phyloP scores from a whole-genome alignment of 2,888 invertebrate species.

The Zaprionus lineosus region DNA sequence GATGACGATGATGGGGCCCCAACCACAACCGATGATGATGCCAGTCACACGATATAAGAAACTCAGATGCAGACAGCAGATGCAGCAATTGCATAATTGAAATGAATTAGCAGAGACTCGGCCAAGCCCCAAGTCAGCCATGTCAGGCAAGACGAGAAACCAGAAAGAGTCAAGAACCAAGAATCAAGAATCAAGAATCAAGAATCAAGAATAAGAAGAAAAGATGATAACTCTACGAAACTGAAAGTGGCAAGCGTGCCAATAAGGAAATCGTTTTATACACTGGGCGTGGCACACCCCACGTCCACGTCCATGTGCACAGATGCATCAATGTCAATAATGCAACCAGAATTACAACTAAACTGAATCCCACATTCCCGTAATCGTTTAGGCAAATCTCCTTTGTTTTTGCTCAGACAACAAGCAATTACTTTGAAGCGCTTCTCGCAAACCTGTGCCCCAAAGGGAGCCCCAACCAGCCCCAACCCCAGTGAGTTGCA shows the following conservation, averaged over 20 bases:
- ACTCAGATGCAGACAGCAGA: constrained; percentile 43
- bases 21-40: constrained; percentile 31
- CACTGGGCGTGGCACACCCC: constrained; percentile 27
- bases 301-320: background rate
- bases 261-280: constrained; percentile 38
- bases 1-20: constrained; percentile 3
- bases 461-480: too few relatives aligned
- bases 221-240: constrained; percentile 31
- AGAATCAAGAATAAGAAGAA: background rate
- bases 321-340: constrained; percentile 53
- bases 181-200: too few relatives aligned
- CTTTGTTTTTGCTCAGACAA: constrained; percentile 31
- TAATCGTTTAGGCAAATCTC: constrained; percentile 20
- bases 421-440: constrained; percentile 26
- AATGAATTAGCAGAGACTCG: constrained; percentile 67
- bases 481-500: too few relatives aligned
- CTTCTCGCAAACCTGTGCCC: constrained; percentile 20
- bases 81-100: constrained; percentile 73
- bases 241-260: constrained; percentile 66
- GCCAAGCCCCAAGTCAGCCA: constrained; percentile 27
- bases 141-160: background rate
- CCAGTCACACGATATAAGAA: constrained; percentile 44
- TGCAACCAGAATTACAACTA: background rate
- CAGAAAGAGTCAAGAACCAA: too few relatives aligned
- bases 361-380: constrained; percentile 13